Conservation (phyloP, 2,888 invertebrate genomes). For the Drosophila putrida region DNA sequence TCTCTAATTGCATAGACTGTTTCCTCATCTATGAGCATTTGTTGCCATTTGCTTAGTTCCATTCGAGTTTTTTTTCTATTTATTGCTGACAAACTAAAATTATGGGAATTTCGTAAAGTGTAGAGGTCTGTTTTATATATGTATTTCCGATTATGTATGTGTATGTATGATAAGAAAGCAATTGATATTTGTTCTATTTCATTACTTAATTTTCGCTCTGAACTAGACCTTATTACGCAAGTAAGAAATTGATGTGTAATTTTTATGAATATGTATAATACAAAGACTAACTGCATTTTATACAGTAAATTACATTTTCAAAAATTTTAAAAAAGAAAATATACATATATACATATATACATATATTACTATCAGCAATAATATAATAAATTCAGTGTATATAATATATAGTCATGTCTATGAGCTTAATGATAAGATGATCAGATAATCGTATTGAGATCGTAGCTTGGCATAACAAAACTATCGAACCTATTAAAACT, state of each 20-base stretch:
- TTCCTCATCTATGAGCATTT: constrained; percentile 5
- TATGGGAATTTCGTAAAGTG: background rate
- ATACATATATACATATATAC: too few relatives aligned
- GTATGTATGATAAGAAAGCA: constrained; percentile 8
- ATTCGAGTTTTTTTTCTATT: constrained; percentile 25
- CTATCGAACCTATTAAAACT: background rate
- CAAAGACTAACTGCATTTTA: too few relatives aligned
- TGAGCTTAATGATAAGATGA: background rate
- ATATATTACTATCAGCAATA: background rate
- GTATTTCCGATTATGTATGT: background rate
- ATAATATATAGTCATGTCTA: background rate
- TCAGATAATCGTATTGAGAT: too few relatives aligned
- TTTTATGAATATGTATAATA: too few relatives aligned
- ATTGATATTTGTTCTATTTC: background rate
- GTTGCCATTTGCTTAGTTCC: constrained; percentile 25
- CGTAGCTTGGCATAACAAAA: too few relatives aligned
- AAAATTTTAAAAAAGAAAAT: too few relatives aligned
- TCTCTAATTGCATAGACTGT: constrained; percentile 68
- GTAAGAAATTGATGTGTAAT: too few relatives aligned
- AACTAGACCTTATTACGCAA: constrained; percentile 37
- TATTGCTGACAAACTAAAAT: constrained; percentile 9
- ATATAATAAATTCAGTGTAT: too few relatives aligned
- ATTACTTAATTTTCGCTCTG: constrained; percentile 10
- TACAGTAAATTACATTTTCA: too few relatives aligned
- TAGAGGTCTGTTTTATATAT: too few relatives aligned